Evolutionary conservation across 2,888 invertebrate species (phyloP).

Genomic region (Siphonodentalium dalli): DNA sequence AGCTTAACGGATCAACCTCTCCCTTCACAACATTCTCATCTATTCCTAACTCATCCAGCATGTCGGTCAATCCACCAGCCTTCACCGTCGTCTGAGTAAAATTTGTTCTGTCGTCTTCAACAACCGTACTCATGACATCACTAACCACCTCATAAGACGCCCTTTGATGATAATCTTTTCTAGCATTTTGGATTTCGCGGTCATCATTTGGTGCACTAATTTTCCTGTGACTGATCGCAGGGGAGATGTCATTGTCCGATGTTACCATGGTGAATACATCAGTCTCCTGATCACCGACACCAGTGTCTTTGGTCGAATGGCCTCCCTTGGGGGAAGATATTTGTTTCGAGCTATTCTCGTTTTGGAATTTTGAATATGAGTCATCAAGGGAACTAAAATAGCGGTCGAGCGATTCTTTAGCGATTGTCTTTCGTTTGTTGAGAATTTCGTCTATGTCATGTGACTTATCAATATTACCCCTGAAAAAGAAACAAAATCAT

Average conservation of each 20-base stretch:
- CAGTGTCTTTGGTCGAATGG: neutral
- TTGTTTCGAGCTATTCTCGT: too few relatives aligned
- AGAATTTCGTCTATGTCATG: conserved; percentile 29
- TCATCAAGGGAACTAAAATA: conserved; percentile 47
- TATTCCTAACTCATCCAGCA: conserved; percentile 44
- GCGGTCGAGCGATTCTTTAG: conserved; percentile 41
- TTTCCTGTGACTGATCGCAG: too few relatives aligned
- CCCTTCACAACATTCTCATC: conserved; percentile 20
- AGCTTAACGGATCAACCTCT: neutral
- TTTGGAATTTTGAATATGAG: conserved; percentile 17
- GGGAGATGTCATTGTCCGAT: too few relatives aligned
- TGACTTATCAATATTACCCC: conserved; percentile 36
- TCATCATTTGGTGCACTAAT: too few relatives aligned
- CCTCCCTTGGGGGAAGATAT: neutral
- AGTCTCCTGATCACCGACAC: neutral
- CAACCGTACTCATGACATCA: conserved; percentile 9
- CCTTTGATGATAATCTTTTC: neutral
- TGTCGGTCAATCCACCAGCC: conserved; percentile 49
- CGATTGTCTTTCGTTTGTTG: conserved; percentile 36
- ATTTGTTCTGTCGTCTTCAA: conserved; percentile 10
- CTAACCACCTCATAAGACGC: conserved; percentile 17
- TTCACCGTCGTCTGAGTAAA: conserved; percentile 37
- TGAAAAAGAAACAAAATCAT: conserved; percentile 21
- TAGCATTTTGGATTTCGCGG: too few relatives aligned
- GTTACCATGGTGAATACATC: too few relatives aligned